A percentile compares a stretch with the other conserved stretches of the same genome.
Evolutionary conservation across 2,797 vertebrate species (phyloP).

Genomic region (Rhinophrynus dorsalis): DNA sequence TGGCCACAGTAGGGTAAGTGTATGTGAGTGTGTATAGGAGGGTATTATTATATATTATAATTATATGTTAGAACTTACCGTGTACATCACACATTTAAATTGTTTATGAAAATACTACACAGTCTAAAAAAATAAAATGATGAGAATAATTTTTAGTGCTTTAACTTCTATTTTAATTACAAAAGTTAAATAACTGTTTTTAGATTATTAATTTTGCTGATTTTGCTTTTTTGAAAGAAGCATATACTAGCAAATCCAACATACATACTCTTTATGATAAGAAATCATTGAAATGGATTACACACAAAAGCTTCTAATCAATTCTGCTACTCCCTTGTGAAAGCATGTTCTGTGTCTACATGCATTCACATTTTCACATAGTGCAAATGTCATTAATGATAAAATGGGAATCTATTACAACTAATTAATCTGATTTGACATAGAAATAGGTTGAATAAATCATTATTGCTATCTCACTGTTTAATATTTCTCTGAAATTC

Average conservation of each 20-base stretch:
- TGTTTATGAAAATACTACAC: no score
- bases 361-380: conserved; percentile 18
- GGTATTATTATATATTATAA: no score
- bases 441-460: conserved; percentile 27
- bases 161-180: not conserved
- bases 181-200: not conserved
- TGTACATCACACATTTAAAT: no score
- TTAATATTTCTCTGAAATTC: conserved; percentile 3
- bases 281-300: conserved; percentile 14
- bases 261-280: not conserved
- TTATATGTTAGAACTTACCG: no score
- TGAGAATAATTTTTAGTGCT: not conserved
- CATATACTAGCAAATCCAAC: not conserved
- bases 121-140: no score
- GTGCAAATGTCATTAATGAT: conserved; percentile 31
- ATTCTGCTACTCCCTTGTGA: not conserved
- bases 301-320: conserved; percentile 10
- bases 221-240: no score
- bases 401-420: conserved; percentile 6
- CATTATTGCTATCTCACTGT: conserved; percentile 14
- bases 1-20: no score
- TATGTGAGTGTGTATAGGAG: no score
- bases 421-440: conserved; percentile 37
- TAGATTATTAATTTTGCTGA: not conserved
- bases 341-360: not conserved